Evolutionary conservation across 2,797 vertebrate species (phyloP).

Genomic region (Cephalopachus bancanus): DNA sequence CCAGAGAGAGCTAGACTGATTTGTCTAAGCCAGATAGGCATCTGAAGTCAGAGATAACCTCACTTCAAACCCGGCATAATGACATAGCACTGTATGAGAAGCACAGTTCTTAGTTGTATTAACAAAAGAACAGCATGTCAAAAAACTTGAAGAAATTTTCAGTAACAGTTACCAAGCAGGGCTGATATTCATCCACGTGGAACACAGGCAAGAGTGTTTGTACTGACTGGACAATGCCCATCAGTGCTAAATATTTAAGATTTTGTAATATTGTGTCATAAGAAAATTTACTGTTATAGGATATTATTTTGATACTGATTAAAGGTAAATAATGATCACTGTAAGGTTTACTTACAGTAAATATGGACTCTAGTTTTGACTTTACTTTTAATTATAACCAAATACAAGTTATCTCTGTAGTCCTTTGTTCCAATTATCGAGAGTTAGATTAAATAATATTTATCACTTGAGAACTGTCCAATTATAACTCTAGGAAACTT

Average conservation of each 20-base stretch:
- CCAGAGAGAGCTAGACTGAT: conserved; percentile 32
- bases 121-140: neutral
- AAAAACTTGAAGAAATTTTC: conserved; percentile 44
- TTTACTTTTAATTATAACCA: neutral
- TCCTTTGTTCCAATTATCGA: neutral
- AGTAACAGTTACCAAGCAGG: neutral
- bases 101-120: neutral
- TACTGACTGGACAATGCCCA: neutral
- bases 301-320: neutral
- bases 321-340: neutral
- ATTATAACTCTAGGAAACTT: neutral
- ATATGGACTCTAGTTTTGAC: neutral
- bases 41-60: conserved; percentile 59
- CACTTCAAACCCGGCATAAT: neutral
- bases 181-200: neutral
- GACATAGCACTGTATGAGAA: neutral
- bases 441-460: neutral
- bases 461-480: neutral
- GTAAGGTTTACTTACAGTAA: neutral
- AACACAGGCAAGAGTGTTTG: neutral
- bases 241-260: neutral
- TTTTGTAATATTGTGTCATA: neutral
- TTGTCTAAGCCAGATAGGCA: neutral
- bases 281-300: neutral
- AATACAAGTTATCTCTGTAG: neutral